phyloP scores from a whole-genome alignment of 2,797 vertebrate species.

The Kryptopterus vitreolus region DNA sequence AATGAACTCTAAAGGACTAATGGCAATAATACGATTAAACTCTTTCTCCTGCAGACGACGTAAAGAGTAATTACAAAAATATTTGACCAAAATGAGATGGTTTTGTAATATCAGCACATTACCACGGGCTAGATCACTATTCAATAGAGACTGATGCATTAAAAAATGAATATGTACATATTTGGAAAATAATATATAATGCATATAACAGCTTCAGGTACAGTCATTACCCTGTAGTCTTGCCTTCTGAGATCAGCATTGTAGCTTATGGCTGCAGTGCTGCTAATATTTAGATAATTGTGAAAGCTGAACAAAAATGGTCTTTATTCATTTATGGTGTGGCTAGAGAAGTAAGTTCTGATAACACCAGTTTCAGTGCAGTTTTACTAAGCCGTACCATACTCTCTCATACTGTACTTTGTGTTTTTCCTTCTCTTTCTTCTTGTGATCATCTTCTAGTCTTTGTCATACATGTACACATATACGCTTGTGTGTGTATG shows the following conservation, averaged over 20 bases:
- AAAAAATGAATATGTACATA: conserved; percentile 38
- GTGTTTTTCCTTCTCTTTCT: not conserved
- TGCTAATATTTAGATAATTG: conserved; percentile 66
- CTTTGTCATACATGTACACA: too few species aligned
- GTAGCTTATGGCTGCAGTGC: conserved; percentile 65
- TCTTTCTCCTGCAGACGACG: conserved; percentile 1
- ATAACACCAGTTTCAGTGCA: conserved; percentile 73
- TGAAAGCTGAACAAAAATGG: conserved; percentile 63
- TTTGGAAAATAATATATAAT: conserved; percentile 38
- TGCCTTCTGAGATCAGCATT: conserved; percentile 60
- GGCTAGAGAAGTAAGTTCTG: conserved; percentile 73
- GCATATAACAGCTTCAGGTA: conserved; percentile 51
- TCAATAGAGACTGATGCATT: conserved; percentile 36
- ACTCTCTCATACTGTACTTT: not conserved
- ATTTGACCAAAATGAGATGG: conserved; percentile 30
- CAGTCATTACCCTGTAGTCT: conserved; percentile 44
- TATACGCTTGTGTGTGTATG: too few species aligned
- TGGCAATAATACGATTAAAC: conserved; percentile 31
- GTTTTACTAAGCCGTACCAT: conserved; percentile 50
- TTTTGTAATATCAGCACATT: conserved; percentile 42
- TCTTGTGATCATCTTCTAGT: not conserved
- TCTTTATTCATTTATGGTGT: conserved; percentile 72
- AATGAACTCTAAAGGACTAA: conserved; percentile 40
- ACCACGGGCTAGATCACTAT: conserved; percentile 14
- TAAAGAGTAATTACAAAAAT: conserved; percentile 34